Evolutionary conservation across 1,140 invertebrate genomes (phyloP), one percentile per base, ranked within the genome.

Genomic region (Matsumurasca onukii): DNA sequence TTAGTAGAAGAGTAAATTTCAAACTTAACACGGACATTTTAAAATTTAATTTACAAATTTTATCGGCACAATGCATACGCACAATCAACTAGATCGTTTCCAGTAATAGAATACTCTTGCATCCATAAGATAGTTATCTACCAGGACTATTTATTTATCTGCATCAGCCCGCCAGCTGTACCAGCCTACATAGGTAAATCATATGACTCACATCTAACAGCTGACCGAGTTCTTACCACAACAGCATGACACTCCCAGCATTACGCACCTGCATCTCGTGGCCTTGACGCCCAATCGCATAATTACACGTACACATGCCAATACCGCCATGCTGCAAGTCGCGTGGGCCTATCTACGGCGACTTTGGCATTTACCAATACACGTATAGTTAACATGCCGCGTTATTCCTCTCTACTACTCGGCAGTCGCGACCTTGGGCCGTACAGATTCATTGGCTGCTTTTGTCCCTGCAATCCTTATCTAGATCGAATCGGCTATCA

Each of bases 201-300:
- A n/a, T n/a, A n/a, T n/a, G n/a, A n/a, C n/a, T n/a, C n/a, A n/a
- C n/a, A n/a, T n/a, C n/a, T n/a, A n/a, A n/a, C n/a, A n/a, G n/a
- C n/a, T n/a, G n/a, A n/a, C n/a, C n/a, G n/a, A n/a, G n/a, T n/a
- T n/a, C n/a, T n/a, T n/a, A n/a, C n/a, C n/a, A 5, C 34, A 5
- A 39, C 34, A 17, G 34, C 55, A n/a, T 13, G 55, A 29, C 55
- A 59, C 55, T 59, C 55, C 55, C 24, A 59, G 55, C 34, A 27
- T n/a, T 59, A 25, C 25, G 55, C 55, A 59, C 55, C 55, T 59
- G 55, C 25, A 27, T n/a, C 3, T 17, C 30, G 15, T 27, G 55
- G 30, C 55, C 55, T 59, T 59, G 55, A 25, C 55, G 55, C 55
- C 55, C 55, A 59, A 29, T 59, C 55, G 3, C 25, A 29, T 59